Evolutionary conservation across 2,113 vertebrate species (phyloP), one percentile per base, ranked within the genome.

Genomic region (Urocolius indicus): DNA sequence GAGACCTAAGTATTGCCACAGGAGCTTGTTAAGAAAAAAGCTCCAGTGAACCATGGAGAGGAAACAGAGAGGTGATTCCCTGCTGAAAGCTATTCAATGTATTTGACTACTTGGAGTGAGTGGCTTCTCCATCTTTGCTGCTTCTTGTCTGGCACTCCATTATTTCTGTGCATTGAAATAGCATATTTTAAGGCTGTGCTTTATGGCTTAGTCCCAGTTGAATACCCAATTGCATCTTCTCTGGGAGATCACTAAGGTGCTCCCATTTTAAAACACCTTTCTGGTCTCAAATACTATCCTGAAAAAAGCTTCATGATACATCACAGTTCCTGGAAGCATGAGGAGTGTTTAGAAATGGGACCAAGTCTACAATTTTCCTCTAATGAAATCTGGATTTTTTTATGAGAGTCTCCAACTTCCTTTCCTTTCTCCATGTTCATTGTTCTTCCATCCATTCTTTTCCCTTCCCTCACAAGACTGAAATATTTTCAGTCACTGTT

Each of bases 251-350:
- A 43, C 30, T 49, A 55, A 30, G 58, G 29, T 24, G 17, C 9
- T 66, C 11, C 34, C 86, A 26, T 11, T 67, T 82, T 67, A 55
- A 77, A 87, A 57, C 18, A 30, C 26, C 30, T 22, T 82, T 66
- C 46, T 72, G 4, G 27, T 77, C 46, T 77, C 38, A 77, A 51
- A 59, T 61, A 80, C 55, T 75, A 27, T 32, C 23, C 20, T 27
- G 19, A 24, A 59, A 71, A 54, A 65, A 55, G 1, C 5, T 19
- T 49, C 3, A 1, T 38, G 19, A 48, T 63, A n/a, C 1, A 1
- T 61, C 19, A 11, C 32, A 54, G 11, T 13, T 65, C 30, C 16
- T 68, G 73, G n/a, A 54, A 58, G 27, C 24, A 19, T 21, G 13
- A 63, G 10, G 61, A 65, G 3, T 58, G 13, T 19, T 84, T 6